Evolutionary conservation across 2,888 invertebrate species (phyloP), one percentile per base, ranked within the genome.

Genomic region (Megastigmus dorsalis): DNA sequence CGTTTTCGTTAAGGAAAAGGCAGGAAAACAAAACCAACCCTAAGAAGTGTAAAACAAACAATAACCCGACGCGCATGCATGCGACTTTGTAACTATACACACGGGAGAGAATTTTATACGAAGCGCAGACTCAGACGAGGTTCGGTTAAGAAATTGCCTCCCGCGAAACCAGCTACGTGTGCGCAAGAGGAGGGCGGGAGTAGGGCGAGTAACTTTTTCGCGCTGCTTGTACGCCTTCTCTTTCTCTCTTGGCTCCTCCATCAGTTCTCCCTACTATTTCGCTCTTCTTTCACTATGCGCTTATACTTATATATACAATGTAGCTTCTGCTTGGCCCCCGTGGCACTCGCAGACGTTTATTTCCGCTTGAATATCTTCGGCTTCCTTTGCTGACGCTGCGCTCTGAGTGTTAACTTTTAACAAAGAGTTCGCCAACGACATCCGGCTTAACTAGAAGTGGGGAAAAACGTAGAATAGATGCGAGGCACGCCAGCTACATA

Each of bases 71-170:
- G 57, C 18, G 15, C 7, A n/a, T 18, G 30, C 41, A 33, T 6
- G 23, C 15, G n/a, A 36, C 20, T 52, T 20, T n/a, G 45, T 48
- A 30, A 63, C 38, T 36, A 6, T 18, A 36, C 38, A 50, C n/a
- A 15, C 59, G 18, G 20, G 30, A 30, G 30, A 30, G 26, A 67
- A 57, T 67, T 57, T 57, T 48, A 33, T 55, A 48, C 20, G 36
- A 45, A 2, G 41, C 18, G 33, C 10, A 59, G 55, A 43, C 18
- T 54, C 65, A 78, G 80, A 80, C 81, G 79, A 83, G 80, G 80
- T 81, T 80, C 75, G 78, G 78, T 79, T 82, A 83, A 83, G 82
- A 84, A 83, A 83, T 84, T 83, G 82, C 82, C 80, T 82, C 75
- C 76, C 79, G 72, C 77, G 77, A 76, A 80, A 77, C 78, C 77